Evolutionary conservation across 2,797 vertebrate species (phyloP).

Genomic region (Poecilia picta): DNA sequence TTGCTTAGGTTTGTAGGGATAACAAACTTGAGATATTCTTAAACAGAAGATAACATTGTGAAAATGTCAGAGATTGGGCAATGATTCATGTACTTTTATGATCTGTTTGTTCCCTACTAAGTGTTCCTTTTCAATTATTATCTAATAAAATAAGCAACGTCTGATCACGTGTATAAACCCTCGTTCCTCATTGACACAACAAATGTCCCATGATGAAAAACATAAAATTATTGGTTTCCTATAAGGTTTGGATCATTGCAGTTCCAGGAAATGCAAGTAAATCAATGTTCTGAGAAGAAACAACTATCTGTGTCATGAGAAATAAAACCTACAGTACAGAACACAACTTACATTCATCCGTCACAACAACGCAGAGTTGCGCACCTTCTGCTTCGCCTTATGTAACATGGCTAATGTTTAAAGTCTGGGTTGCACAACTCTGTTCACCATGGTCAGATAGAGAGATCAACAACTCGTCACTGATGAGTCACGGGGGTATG

Average conservation of each 20-base stretch:
- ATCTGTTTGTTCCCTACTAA: neutral
- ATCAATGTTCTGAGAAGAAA: constrained; percentile 1
- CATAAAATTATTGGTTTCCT: neutral
- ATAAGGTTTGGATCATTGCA: neutral
- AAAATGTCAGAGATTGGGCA: neutral
- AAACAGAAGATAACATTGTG: neutral
- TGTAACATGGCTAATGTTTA: constrained; percentile 75
- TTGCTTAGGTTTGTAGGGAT: neutral
- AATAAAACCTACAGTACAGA: neutral
- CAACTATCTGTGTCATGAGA: constrained; percentile 16
- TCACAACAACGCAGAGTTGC: constrained; percentile 29
- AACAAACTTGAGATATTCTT: too few relatives aligned
- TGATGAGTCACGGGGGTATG: neutral
- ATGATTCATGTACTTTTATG: neutral
- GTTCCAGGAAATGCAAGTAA: neutral
- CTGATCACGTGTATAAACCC: neutral
- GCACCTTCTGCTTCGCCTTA: constrained; percentile 47
- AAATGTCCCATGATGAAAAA: constrained; percentile 8
- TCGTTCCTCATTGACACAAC: neutral
- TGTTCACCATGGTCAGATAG: neutral
- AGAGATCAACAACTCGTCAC: constrained; percentile 44
- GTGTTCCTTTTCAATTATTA: neutral
- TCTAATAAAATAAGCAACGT: neutral
- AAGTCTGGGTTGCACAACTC: constrained; percentile 56
- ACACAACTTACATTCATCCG: constrained; percentile 4